phyloP scores from a whole-genome alignment of 2,797 vertebrate species.

The Arnoldichthys spilopterus region DNA sequence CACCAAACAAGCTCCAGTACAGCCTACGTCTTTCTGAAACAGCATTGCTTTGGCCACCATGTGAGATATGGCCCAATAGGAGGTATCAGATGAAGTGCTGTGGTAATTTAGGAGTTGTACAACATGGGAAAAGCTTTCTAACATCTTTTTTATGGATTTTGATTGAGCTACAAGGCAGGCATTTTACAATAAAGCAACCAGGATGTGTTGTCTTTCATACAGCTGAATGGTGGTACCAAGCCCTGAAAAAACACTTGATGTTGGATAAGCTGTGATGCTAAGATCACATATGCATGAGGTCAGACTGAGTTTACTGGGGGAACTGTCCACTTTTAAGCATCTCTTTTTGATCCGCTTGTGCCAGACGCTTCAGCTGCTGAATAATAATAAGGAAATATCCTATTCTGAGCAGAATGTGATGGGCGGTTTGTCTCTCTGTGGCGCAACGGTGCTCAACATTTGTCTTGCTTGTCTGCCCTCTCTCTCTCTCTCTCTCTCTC shows the following conservation, averaged over 20 bases:
- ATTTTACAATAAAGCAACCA: too few relatives aligned
- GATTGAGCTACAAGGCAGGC: too few relatives aligned
- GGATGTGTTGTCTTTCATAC: not conserved
- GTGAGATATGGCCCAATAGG: too few relatives aligned
- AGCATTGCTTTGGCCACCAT: too few relatives aligned
- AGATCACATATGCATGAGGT: not conserved
- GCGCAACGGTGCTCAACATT: conserved; percentile 19
- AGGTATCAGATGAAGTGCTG: too few relatives aligned
- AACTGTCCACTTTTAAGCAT: conserved; percentile 6
- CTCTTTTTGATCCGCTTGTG: conserved; percentile 15
- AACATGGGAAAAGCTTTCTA: too few relatives aligned
- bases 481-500: conserved; percentile 17
- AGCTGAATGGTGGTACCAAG: not conserved
- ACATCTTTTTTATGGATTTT: too few relatives aligned
- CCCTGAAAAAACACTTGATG: not conserved
- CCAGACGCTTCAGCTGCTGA: conserved; percentile 9
- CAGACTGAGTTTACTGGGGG: not conserved
- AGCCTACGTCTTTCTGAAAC: too few relatives aligned
- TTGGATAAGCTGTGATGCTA: not conserved
- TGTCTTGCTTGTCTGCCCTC: not conserved
- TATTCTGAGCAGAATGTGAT: conserved; percentile 23
- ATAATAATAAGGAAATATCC: conserved; percentile 40
- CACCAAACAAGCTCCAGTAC: too few relatives aligned
- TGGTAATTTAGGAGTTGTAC: too few relatives aligned
- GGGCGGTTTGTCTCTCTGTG: conserved; percentile 33